Evolutionary conservation across 2,888 invertebrate genomes (phyloP), one percentile per base, ranked within the genome.

Genomic region (Leistus spinibarbis): DNA sequence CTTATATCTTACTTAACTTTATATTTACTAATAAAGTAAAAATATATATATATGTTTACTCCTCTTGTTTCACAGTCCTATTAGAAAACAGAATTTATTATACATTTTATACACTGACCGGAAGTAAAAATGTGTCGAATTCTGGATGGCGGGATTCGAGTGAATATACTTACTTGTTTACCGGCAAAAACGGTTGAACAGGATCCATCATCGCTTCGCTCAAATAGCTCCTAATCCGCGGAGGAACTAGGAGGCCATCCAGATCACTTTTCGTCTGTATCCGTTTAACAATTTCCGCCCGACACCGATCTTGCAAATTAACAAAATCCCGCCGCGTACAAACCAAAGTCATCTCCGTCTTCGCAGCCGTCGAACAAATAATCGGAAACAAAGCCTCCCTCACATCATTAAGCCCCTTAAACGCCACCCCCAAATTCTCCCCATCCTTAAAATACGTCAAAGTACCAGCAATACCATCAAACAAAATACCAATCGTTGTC

Each of bases 361-460:
- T 92, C 17, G 92, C 92, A 0, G 93, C 92, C 0, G 93, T 93
- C 1, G 92, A 92, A 80, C 91, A 90, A 9, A 92, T 88, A 74
- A 92, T 89, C 0, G 93, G 93, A 82, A 88, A 93, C 1, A 93
- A 85, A 1, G 90, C 89, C 78, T 91, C 89, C 73, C 88, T 87
- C 0, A 90, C 85, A 81, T 90, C 88, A 78, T 90, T 87, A 72
- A 93, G 84, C 9, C 90, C 91, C 7, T 88, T 86, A 82, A 93
- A 93, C 0, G 92, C 93, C n/a, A 92, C 88, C 1, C 93, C 93
- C 73, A 93, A 86, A 80, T 88, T 89, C 79, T 86, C 86, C 19
- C 91, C 91, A 82, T 93, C 92, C 84, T 92, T 92, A 83, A 89
- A 93, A 83, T 90, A 93, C 3, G 91, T 90, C 65, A 93, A 82